Evolutionary conservation across 2,888 invertebrate species (phyloP), one percentile per base, ranked within the genome.

Genomic region (Caenorhabditis sp.): DNA sequence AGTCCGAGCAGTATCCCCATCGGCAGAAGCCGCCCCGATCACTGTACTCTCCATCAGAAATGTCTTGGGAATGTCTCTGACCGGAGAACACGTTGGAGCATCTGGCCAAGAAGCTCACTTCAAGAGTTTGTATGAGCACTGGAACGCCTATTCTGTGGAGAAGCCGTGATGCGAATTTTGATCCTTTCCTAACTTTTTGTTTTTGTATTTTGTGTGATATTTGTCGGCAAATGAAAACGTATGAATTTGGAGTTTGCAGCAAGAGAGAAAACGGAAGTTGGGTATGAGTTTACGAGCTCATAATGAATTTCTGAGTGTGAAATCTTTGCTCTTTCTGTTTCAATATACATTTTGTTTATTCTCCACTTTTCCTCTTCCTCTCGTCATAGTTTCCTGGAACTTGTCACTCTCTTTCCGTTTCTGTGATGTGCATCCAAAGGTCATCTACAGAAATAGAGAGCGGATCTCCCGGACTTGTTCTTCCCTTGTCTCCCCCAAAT

Each of bases 41-140:
- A 41, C 44, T 16, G 64, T 79, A 6, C 56, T 70, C 51, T 70
- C 79, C n/a, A 79, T 70, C 19, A 51, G 64, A 26, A 82, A 76
- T 35, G 76, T 66, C 14, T 70, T 82, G 38, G 81, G 81, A 63
- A 47, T 64, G 47, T 51, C 63, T 4, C 16, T 82, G 19, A 49
- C 82, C 19, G 63, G 56, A 19, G 72, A 76, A n/a, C 22, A 59
- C 28, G 12, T 26, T 7, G 82, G 82, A 3, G 41, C 28, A 59
- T 47, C 44, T 7, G 82, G 82, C n/a, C 76, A 76, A 56, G 82
- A 72, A 6, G 49, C 66, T 16, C 82, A 82, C 56, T 82, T 82
- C 41, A 58, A 44, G 19, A 72, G 59, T 24, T 68, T 82, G 44
- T 61, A 61, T 59, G 64, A 63, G 0, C 72, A 75, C 35, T 82